Conservation (phyloP, 2,888 invertebrate genomes). For the Notodonta dromedarius region DNA sequence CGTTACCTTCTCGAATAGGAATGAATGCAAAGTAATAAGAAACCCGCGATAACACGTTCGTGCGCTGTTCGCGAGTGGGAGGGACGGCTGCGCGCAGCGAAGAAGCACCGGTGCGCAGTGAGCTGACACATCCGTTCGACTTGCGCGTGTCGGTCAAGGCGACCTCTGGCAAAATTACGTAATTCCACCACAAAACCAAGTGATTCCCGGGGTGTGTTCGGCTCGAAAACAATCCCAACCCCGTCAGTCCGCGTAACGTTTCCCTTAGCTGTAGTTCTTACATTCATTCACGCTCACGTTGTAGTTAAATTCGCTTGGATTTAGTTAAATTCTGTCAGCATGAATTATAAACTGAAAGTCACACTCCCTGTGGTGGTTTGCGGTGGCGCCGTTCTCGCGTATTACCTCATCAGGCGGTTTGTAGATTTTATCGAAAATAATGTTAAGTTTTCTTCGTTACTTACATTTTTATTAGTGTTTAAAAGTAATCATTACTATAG, state of each 20-base stretch:
- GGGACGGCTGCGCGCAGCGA: constrained; percentile 73
- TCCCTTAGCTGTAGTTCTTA: constrained; percentile 53
- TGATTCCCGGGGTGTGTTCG: constrained; percentile 78
- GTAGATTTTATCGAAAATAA: constrained; percentile 54
- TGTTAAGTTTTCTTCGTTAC: constrained; percentile 16
- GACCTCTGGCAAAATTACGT: constrained; percentile 82
- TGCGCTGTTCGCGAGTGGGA: constrained; percentile 72
- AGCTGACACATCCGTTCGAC: constrained; percentile 80
- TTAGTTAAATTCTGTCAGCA: constrained; percentile 54
- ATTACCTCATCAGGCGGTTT: constrained; percentile 83
- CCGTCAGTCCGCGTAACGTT: constrained; percentile 62
- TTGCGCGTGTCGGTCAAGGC: constrained; percentile 81
- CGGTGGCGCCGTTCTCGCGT: constrained; percentile 80
- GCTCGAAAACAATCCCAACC: constrained; percentile 56
- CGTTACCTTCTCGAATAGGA: constrained; percentile 63
- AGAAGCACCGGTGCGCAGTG: constrained; percentile 78
- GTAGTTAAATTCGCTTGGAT: constrained; percentile 43
- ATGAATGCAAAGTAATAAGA: constrained; percentile 79
- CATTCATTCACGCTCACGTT: constrained; percentile 38
- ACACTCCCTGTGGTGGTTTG: constrained; percentile 80
- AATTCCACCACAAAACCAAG: constrained; percentile 74
- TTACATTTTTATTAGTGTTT: constrained; percentile 4
- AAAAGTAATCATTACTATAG: too few relatives aligned
- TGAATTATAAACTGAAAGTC: constrained; percentile 81
- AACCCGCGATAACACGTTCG: constrained; percentile 75